phyloP scores from a whole-genome alignment of 1,140 invertebrate genomes.

The Spodoptera frugiperda region DNA sequence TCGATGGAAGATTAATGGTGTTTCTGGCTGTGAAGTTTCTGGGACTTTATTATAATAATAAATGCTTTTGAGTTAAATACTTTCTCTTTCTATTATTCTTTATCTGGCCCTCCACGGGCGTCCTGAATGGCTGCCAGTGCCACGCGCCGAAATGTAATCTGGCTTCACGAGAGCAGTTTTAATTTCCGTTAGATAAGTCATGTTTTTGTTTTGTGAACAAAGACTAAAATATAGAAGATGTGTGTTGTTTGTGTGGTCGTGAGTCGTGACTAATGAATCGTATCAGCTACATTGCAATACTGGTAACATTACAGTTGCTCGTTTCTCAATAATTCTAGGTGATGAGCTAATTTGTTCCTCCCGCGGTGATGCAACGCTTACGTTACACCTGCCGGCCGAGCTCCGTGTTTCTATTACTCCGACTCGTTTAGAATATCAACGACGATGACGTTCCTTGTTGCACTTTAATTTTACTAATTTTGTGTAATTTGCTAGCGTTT shows the following conservation, averaged over 20 bases:
- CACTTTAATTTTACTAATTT: conserved; percentile 8
- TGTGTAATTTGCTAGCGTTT: conserved; percentile 2
- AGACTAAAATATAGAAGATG: background rate
- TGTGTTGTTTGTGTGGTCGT: too few relatives aligned
- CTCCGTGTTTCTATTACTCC: conserved; percentile 31
- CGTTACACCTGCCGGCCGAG: conserved; percentile 11
- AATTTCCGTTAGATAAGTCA: background rate
- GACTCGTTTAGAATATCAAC: conserved; percentile 24
- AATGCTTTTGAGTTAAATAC: conserved; percentile 17
- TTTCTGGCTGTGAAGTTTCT: conserved; percentile 19
- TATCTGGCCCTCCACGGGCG: background rate
- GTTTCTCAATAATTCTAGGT: conserved; percentile 29
- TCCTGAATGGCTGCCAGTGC: background rate
- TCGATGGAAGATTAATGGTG: conserved; percentile 40
- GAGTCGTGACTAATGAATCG: conserved; percentile 9
- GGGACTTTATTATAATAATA: conserved; percentile 1
- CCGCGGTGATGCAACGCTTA: conserved; percentile 29
- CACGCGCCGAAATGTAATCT: conserved; percentile 1
- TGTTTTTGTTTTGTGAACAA: background rate
- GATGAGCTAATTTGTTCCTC: conserved; percentile 36
- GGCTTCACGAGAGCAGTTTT: background rate
- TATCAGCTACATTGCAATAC: conserved; percentile 30
- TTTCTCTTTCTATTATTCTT: background rate
- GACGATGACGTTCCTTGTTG: background rate
- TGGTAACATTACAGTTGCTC: conserved; percentile 6